These are phyloP conservation scores for Smutsia gigantea DNA, from an alignment of 2,797 vertebrate genomes.

Conservation along the genomic window DNA sequence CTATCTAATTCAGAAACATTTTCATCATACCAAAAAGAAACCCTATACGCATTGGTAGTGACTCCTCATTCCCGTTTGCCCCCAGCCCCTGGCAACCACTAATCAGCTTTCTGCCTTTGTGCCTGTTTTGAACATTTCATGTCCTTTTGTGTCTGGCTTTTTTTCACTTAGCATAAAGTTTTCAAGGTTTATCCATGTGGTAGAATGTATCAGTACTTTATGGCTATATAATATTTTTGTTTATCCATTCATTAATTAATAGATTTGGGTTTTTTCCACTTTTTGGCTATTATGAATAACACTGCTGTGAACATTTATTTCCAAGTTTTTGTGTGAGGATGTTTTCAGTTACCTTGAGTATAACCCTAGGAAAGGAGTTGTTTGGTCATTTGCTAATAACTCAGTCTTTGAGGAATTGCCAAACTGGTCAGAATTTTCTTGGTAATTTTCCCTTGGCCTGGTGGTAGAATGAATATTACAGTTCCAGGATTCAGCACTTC, in stretches of 20 bases:
- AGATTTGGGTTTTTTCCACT: background rate
- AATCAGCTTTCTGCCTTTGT: background rate
- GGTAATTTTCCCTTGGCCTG: conserved; percentile 25
- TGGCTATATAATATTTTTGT: background rate
- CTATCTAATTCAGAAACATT: background rate
- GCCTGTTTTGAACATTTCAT: background rate
- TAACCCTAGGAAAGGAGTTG: background rate
- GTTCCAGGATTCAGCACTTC: background rate
- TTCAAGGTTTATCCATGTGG: background rate
- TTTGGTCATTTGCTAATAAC: background rate
- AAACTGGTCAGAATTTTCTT: background rate
- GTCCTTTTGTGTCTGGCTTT: background rate
- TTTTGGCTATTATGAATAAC: conserved; percentile 2
- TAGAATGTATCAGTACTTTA: background rate
- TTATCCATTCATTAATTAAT: background rate
- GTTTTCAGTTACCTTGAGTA: background rate
- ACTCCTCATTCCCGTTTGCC: background rate
- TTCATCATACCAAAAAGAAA: background rate
- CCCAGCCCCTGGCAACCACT: background rate
- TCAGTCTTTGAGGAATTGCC: background rate
- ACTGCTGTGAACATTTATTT: background rate
- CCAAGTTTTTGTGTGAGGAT: background rate
- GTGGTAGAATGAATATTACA: background rate
- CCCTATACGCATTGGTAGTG: background rate
- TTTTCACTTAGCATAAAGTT: background rate